These are phyloP conservation scores for Gonatopus flavifemur DNA, from an alignment of 1,140 invertebrate species.

Conservation along the genomic window DNA sequence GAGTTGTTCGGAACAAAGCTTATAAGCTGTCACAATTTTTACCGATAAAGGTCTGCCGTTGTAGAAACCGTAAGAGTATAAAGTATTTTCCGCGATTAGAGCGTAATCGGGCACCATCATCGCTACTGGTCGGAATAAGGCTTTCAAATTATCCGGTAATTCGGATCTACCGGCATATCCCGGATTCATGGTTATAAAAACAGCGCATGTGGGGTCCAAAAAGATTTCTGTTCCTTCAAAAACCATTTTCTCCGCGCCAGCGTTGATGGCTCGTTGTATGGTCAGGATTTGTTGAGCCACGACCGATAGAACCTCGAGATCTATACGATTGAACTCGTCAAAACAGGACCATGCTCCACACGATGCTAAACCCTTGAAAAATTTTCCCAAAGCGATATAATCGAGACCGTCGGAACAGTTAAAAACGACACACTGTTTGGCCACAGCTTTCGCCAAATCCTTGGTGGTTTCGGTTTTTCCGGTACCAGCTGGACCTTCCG, in stretches of 20 bases:
- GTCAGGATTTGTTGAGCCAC: conserved; percentile 88
- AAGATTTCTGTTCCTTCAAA: conserved; percentile 91
- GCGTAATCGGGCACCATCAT: conserved; percentile 99
- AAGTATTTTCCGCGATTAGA: conserved; percentile 89
- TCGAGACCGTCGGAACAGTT: conserved; percentile 95
- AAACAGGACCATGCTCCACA: conserved; percentile 98
- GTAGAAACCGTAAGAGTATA: conserved; percentile 93
- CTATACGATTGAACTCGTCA: conserved; percentile 91
- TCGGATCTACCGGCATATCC: conserved; percentile 90
- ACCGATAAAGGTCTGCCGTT: conserved; percentile 84
- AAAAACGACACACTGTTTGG: conserved; percentile 95
- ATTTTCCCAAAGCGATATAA: conserved; percentile 92
- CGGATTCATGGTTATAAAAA: conserved; percentile 97
- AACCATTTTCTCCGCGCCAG: conserved; percentile 72
- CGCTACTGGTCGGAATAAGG: conserved; percentile 89
- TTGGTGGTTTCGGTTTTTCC: conserved; percentile 97
- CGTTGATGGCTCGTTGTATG: conserved; percentile 77
- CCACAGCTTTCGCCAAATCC: conserved; percentile 94
- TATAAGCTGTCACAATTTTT: conserved; percentile 94
- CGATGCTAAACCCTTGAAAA: conserved; percentile 94
- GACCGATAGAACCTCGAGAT: conserved; percentile 87
- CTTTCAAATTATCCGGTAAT: conserved; percentile 91
- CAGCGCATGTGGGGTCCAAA: conserved; percentile 86
- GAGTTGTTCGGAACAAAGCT: conserved; percentile 90
- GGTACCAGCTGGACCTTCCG: conserved; percentile 92